Percentiles rank a stretch among this genome's conserved stretches.
Conservation (phyloP, 2,797 vertebrate genomes). For the Clarias fuscus region DNA sequence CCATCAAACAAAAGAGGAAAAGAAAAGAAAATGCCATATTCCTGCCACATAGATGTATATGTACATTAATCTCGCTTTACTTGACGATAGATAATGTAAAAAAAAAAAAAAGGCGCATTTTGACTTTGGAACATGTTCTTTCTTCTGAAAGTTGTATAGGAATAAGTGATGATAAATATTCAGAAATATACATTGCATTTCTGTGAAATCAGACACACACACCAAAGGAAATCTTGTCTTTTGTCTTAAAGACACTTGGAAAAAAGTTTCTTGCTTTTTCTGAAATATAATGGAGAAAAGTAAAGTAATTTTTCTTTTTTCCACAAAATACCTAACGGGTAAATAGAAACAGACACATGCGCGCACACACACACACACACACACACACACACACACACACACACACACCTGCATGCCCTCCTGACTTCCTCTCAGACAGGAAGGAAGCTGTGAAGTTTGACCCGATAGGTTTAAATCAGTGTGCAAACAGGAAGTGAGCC, state of each 20-base stretch:
- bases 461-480: constrained; percentile 58
- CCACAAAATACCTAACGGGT: background rate
- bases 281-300: constrained; percentile 10
- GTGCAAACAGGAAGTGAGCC: constrained; percentile 53
- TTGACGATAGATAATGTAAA: background rate
- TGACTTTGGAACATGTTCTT: background rate
- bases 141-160: background rate
- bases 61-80: background rate
- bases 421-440: constrained; percentile 51
- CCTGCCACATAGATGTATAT: background rate
- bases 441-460: constrained; percentile 56
- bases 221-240: background rate
- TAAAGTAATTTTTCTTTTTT: background rate
- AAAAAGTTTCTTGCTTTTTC: background rate
- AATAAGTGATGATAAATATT: background rate
- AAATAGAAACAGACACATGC: background rate
- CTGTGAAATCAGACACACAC: background rate
- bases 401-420: constrained; percentile 42
- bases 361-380: constrained; percentile 27
- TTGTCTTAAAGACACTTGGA: background rate
- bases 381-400: constrained; percentile 11
- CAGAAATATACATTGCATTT: background rate
- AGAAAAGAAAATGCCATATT: background rate
- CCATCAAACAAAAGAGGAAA: background rate
- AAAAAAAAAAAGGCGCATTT: background rate